These are phyloP conservation scores for Bagarius yarrelli DNA, from an alignment of 2,113 vertebrate genomes.

Conservation along the genomic window DNA sequence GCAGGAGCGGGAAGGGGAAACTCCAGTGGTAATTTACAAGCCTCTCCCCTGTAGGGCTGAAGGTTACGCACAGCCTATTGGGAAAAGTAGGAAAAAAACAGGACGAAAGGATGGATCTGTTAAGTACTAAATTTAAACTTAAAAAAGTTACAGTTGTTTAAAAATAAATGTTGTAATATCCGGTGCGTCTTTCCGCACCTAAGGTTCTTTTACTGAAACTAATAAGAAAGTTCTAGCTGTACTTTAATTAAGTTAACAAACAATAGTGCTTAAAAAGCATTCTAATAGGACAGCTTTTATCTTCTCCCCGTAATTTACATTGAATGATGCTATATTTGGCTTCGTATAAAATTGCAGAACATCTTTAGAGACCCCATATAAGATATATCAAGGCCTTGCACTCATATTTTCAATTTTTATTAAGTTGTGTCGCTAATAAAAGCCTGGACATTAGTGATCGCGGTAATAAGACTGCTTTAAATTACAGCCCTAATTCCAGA, in stretches of 20 bases:
- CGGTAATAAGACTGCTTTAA: conserved; percentile 54
- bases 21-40: conserved; percentile 59
- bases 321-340: conserved; percentile 45
- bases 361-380: conserved; percentile 30
- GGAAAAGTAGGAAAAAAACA: conserved; percentile 42
- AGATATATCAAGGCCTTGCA: conserved; percentile 34
- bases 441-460: conserved; percentile 52
- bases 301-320: conserved; percentile 26
- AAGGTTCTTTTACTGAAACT: neutral
- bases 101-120: conserved; percentile 43
- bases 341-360: conserved; percentile 28
- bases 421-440: conserved; percentile 48
- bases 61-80: conserved; percentile 56
- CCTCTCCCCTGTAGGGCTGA: conserved; percentile 56
- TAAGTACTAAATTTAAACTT: conserved; percentile 7
- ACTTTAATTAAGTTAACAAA: conserved; percentile 42
- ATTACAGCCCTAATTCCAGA: conserved; percentile 55
- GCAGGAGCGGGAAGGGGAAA: conserved; percentile 55
- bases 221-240: conserved; percentile 24
- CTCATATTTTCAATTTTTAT: conserved; percentile 46
- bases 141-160: neutral
- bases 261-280: conserved; percentile 48
- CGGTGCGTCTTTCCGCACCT: neutral
- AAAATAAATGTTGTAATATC: conserved; percentile 12
- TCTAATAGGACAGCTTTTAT: conserved; percentile 32